Evolutionary conservation across 2,113 vertebrate genomes (phyloP), one percentile per base, ranked within the genome.

Genomic region (Odontesthes bonariensis): DNA sequence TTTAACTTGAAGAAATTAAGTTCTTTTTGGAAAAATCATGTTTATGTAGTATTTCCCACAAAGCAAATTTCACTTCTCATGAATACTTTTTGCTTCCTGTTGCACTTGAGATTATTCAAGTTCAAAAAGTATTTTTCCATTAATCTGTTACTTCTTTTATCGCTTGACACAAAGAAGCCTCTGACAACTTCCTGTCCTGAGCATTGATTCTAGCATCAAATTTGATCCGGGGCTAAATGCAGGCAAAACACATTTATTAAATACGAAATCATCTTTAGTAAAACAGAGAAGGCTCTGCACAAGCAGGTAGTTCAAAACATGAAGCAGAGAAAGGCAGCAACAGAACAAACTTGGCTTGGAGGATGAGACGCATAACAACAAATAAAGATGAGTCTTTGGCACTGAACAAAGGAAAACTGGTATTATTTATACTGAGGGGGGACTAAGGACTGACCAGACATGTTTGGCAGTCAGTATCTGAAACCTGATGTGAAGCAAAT

Each of bases 141-240:
- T 27, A 13, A 44, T 44, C 6, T 49, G 5, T n/a, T 49, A 10
- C 35, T 38, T 38, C 35, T 49, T 49, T 19, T 19, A 3, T 56
- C 16, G 53, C 9, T 55, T 68, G 65, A 68, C 65, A 10, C 52
- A 20, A 2, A 8, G 1, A 68, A 40, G 40, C 10, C 22, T 57
- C 31, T 9, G 42, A 60, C 5, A 13, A 61, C 11, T 20, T 75
- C 51, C 49, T 52, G 9, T 79, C 74, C 52, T 75, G 38, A 6
- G 17, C 16, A 27, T 51, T n/a, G 42, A 1, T n/a, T 12, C 54
- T 60, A 32, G 12, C 47, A n/a, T 2, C 54, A 49, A 44, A 20
- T 17, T n/a, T 56, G 32, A 67, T 8, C 56, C 2, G 8, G 54
- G 55, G 16, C 22, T 44, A 44, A 16, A 44, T 16, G 2, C 42